Evolutionary conservation across 2,113 vertebrate genomes (phyloP), one percentile per base, ranked within the genome.

Genomic region (Climacteris rufus): DNA sequence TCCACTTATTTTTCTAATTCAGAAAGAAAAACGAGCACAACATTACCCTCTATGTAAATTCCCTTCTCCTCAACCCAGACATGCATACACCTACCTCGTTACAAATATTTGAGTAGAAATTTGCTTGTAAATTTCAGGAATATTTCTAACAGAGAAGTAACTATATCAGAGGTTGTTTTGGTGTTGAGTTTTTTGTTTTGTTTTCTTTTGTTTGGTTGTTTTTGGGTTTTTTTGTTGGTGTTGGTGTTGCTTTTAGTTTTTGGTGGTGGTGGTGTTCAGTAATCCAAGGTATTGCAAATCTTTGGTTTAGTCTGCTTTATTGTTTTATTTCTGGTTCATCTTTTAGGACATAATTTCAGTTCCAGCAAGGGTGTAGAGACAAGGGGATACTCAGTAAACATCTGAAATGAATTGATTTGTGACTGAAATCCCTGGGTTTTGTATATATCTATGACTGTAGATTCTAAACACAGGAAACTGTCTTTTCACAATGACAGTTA

Each of bases 401-500:
- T 70, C 61, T 82, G 89, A 95, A 88, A 15, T 68, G 47, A 78
- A 82, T 2, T 89, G 57, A 83, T 86, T 47, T 45, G 45, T 79
- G 80, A 57, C 70, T 87, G 69, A 83, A 94, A 96, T 87, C 92
- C 40, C 52, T 89, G 24, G 11, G 10, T 70, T 91, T 91, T 96
- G 21, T 85, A 10, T 68, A 6, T 66, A 79, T 84, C 45, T 83
- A 10, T 75, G 72, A 90, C 59, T 23, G 31, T 64, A 61, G 53
- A 69, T 97, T 87, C 82, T 90, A 78, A 89, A 93, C 33, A 57
- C 59, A 79, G 79, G 78, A 95, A 94, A 82, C 72, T 37, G 56
- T 77, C 66, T 79, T 95, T 94, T 68, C 84, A 94, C 88, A 95
- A 88, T 94, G 70, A 27, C 65, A 89, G 54, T 95, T 97, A 92